Conservation (phyloP, 53 echinoderm and acorn worm species). For the Apostichopus leukothele region DNA sequence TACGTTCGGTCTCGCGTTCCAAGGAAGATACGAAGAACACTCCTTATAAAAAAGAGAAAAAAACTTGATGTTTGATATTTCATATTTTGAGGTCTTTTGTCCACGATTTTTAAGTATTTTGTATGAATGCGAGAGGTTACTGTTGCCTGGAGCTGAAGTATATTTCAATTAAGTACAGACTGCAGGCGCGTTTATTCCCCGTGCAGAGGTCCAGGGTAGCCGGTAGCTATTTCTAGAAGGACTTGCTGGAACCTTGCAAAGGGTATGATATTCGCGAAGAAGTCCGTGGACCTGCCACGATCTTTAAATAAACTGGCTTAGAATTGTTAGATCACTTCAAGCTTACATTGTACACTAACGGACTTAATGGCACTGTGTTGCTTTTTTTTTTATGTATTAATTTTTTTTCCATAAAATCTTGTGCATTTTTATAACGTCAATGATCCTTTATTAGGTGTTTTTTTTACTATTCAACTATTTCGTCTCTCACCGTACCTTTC, state of each 20-base stretch:
- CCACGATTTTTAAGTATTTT: slow-evolving; percentile 21
- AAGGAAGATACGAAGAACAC: slow-evolving; percentile 25
- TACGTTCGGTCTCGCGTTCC: slow-evolving; percentile 20
- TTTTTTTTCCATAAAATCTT: too few relatives aligned
- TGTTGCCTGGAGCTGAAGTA: slow-evolving; percentile 26
- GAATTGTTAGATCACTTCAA: too few relatives aligned
- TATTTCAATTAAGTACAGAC: slow-evolving; percentile 43
- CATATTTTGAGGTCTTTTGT: slow-evolving; percentile 36
- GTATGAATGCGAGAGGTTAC: slow-evolving; percentile 21
- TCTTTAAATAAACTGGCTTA: too few relatives aligned
- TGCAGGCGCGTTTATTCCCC: slow-evolving; percentile 21
- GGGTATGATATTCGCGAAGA: too few relatives aligned
- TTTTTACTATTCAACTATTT: too few relatives aligned
- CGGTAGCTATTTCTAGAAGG: background rate
- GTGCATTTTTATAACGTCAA: too few relatives aligned
- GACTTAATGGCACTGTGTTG: too few relatives aligned
- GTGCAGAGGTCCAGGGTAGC: slow-evolving; percentile 5
- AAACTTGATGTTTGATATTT: slow-evolving; percentile 23
- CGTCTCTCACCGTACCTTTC: too few relatives aligned
- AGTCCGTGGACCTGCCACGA: too few relatives aligned
- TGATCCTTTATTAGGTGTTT: too few relatives aligned
- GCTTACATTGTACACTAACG: too few relatives aligned
- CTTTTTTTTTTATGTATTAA: too few relatives aligned
- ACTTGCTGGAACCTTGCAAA: background rate
- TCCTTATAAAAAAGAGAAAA: background rate